Percentiles rank a stretch among this genome's conserved stretches.
Conservation (phyloP, 2,113 vertebrate genomes). For the Aptenodytes forsteri region DNA sequence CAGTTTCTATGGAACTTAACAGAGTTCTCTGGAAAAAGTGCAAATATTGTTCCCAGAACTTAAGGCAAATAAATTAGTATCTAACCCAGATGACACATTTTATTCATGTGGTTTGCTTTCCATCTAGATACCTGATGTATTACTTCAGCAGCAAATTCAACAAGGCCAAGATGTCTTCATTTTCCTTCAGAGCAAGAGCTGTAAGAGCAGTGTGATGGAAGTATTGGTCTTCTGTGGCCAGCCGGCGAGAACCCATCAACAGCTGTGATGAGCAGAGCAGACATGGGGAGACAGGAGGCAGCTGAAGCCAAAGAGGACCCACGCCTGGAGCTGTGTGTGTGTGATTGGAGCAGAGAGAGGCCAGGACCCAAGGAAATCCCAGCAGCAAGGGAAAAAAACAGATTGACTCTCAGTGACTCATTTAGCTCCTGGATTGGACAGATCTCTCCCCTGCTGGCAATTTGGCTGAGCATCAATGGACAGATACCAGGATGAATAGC, state of each 20-base stretch:
- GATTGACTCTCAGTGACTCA: slow-evolving; percentile 88
- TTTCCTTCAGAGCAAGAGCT: slow-evolving; percentile 67
- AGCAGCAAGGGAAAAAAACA: slow-evolving; percentile 80
- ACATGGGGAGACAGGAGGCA: slow-evolving; percentile 57
- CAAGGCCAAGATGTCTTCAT: slow-evolving; percentile 79
- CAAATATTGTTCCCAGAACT: slow-evolving; percentile 6
- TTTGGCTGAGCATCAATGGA: slow-evolving; percentile 82
- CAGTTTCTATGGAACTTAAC: slow-evolving; percentile 1
- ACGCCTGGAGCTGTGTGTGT: slow-evolving; percentile 55
- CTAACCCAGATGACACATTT: background rate
- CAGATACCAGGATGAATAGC: slow-evolving; percentile 82
- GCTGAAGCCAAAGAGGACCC: slow-evolving; percentile 60
- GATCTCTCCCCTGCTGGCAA: slow-evolving; percentile 84
- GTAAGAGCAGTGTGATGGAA: slow-evolving; percentile 16
- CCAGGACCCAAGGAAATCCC: slow-evolving; percentile 74
- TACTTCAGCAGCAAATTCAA: slow-evolving; percentile 69
- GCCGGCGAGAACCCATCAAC: slow-evolving; percentile 47
- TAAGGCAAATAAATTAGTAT: background rate
- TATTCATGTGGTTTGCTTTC: slow-evolving; percentile 22
- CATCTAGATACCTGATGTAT: slow-evolving; percentile 72
- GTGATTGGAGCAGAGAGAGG: slow-evolving; percentile 64
- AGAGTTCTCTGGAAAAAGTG: background rate
- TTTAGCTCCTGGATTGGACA: slow-evolving; percentile 88
- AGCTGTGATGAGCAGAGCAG: slow-evolving; percentile 57
- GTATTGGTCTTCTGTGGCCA: slow-evolving; percentile 35